Evolutionary conservation across 64 coral and sea anemone species (phyloP).

Genomic region (Cladopsammia gracilis): DNA sequence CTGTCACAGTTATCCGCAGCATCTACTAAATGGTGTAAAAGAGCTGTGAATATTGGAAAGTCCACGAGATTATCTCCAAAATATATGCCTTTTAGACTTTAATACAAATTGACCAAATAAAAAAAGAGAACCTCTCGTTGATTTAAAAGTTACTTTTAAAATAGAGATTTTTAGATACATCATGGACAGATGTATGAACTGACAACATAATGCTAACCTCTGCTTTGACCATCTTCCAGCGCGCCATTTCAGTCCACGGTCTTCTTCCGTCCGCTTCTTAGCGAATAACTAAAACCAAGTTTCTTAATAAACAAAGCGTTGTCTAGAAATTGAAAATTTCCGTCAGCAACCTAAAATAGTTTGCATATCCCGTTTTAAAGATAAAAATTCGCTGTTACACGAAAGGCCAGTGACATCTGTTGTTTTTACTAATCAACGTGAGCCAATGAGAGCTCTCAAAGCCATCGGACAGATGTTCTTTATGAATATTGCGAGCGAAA

Average conservation of each 20-base stretch:
- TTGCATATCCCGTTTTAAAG: not conserved
- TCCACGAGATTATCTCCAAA: too few relatives aligned
- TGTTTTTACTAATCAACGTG: not conserved
- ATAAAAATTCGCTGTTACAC: slow-evolving; percentile 7
- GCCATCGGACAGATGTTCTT: not conserved
- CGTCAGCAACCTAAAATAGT: too few relatives aligned
- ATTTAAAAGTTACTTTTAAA: too few relatives aligned
- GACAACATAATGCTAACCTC: slow-evolving; percentile 14
- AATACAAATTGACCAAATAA: too few relatives aligned
- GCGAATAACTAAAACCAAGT: not conserved
- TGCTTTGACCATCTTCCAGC: not conserved
- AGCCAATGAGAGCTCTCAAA: not conserved
- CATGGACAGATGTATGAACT: not conserved
- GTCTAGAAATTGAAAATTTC: not conserved
- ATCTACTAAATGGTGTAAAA: too few relatives aligned
- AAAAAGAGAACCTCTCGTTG: not conserved
- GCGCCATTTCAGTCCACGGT: not conserved
- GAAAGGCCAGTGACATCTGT: not conserved
- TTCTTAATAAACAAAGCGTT: not conserved
- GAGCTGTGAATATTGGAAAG: too few relatives aligned
- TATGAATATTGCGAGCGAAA: not conserved
- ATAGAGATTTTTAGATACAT: too few relatives aligned
- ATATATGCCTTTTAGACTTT: too few relatives aligned
- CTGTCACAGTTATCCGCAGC: too few relatives aligned
- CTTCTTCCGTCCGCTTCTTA: not conserved